Evolutionary conservation across 1,140 invertebrate species (phyloP).

Genomic region (Argopecten irradians): DNA sequence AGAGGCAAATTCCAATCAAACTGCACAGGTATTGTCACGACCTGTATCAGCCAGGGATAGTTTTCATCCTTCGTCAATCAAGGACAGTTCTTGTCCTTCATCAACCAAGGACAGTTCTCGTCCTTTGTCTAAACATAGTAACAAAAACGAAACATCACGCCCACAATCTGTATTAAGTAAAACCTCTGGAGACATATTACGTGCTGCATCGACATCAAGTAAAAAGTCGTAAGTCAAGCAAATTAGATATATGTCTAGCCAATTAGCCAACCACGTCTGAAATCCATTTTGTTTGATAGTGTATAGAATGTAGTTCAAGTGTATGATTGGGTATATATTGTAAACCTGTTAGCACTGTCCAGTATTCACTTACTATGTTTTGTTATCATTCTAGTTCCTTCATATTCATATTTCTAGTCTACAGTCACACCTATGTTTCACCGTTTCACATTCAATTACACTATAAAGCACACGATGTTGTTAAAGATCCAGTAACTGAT

Average conservation of each 20-base stretch:
- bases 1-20: not conserved
- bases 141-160: not conserved
- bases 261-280: not conserved
- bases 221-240: constrained; percentile 4
- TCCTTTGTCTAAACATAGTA: not conserved
- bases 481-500: too few relatives aligned
- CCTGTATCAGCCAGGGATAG: not conserved
- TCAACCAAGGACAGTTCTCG: not conserved
- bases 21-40: not conserved
- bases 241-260: not conserved
- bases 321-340: too few relatives aligned
- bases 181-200: not conserved
- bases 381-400: too few relatives aligned
- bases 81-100: not conserved
- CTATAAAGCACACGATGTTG: too few relatives aligned
- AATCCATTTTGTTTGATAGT: not conserved
- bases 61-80: not conserved
- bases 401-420: too few relatives aligned
- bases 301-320: not conserved
- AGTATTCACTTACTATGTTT: too few relatives aligned
- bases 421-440: too few relatives aligned
- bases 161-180: not conserved
- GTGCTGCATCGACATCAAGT: not conserved
- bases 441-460: too few relatives aligned
- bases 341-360: too few relatives aligned